Conservation (phyloP, 2,888 invertebrate genomes). For the Metallyticus violacea region DNA sequence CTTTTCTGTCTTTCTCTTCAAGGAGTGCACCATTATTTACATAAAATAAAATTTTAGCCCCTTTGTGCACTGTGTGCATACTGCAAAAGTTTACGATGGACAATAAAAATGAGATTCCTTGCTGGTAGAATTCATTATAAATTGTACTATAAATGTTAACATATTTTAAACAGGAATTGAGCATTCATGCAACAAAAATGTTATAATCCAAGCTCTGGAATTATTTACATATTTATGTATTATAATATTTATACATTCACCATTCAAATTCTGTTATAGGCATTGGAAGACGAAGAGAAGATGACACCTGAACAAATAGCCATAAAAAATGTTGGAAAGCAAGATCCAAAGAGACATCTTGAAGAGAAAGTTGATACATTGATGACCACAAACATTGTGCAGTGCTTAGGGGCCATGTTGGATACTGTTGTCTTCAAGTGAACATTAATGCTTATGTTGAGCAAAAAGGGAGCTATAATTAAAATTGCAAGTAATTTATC, state of each 20-base stretch:
- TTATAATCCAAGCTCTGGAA: neutral
- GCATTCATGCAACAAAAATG: neutral
- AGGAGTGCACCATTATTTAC: too few species aligned
- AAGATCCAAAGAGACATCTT: conserved; percentile 98
- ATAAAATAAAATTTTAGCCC: too few species aligned
- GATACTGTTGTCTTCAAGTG: conserved; percentile 89
- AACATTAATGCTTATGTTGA: neutral
- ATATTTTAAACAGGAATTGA: neutral
- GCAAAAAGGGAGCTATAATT: neutral
- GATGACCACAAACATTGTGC: conserved; percentile 97
- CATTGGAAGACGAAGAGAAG: conserved; percentile 97
- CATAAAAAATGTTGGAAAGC: conserved; percentile 98
- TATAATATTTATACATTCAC: neutral
- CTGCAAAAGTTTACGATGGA: too few species aligned
- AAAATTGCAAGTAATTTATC: neutral
- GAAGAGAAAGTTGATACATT: conserved; percentile 97
- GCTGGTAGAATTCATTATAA: too few species aligned
- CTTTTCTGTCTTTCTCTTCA: too few species aligned
- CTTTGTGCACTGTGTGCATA: too few species aligned
- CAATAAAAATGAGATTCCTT: too few species aligned
- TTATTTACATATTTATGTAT: neutral
- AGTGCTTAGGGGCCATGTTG: conserved; percentile 95
- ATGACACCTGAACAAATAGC: conserved; percentile 99
- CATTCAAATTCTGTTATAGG: conserved; percentile 49
- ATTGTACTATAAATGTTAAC: neutral